A percentile compares a stretch with the other conserved stretches of the same genome.
phyloP scores from a whole-genome alignment of 2,113 vertebrate species.

The Tachysurus fulvidraco region DNA sequence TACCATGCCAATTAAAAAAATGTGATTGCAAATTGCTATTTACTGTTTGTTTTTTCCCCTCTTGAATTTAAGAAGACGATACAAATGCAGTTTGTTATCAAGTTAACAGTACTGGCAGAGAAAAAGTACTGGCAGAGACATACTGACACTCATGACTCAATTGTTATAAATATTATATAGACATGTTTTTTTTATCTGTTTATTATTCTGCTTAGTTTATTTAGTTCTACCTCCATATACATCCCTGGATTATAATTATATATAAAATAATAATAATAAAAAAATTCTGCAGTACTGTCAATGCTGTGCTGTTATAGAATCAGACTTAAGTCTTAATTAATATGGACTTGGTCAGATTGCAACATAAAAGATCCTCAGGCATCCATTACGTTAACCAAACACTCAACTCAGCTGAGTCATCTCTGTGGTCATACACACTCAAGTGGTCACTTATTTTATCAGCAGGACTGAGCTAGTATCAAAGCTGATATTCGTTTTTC shows the following conservation, averaged over 20 bases:
- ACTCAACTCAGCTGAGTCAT: not conserved
- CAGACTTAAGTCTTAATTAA: not conserved
- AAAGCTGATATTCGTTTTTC: conserved; percentile 38
- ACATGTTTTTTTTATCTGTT: not conserved
- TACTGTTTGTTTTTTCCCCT: not conserved
- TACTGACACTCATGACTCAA: not conserved
- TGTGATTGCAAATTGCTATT: not conserved
- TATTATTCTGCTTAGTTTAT: not conserved
- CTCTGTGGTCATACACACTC: not conserved
- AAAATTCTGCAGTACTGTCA: not conserved
- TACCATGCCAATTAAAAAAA: not conserved
- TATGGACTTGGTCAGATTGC: not conserved
- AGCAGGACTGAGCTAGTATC: conserved; percentile 42
- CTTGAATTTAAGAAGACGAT: not conserved
- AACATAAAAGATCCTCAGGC: not conserved
- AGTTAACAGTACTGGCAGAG: not conserved
- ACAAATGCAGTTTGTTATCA: not conserved
- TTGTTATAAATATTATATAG: not conserved
- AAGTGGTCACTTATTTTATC: conserved; percentile 39
- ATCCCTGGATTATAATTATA: not conserved
- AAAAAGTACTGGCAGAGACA: not conserved
- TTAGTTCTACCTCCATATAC: not conserved
- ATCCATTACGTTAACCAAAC: not conserved
- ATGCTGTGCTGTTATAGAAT: not conserved
- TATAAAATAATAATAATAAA: not conserved